These are phyloP conservation scores for Mesopsocus fuscifrons DNA, from an alignment of 2,888 invertebrate species.

Conservation along the genomic window DNA sequence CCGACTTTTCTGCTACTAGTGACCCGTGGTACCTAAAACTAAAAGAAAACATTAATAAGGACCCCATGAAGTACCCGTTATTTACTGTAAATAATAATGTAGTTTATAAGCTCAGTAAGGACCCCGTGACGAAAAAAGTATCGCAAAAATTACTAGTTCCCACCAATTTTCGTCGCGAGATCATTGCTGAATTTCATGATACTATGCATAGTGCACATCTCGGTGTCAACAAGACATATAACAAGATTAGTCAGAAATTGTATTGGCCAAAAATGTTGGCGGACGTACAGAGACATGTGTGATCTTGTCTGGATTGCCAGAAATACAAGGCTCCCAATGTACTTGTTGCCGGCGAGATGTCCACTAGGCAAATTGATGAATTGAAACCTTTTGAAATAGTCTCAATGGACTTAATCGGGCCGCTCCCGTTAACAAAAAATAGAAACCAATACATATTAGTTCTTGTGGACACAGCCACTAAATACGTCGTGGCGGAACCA, in stretches of 20 bases:
- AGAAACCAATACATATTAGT: slow-evolving; percentile 17
- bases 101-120: too few relatives aligned
- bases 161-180: not conserved
- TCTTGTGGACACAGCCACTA: slow-evolving; percentile 18
- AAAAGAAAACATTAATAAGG: too few relatives aligned
- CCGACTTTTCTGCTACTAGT: too few relatives aligned
- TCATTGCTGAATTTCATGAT: not conserved
- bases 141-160: not conserved
- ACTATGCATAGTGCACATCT: not conserved
- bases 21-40: too few relatives aligned
- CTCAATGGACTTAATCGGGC: slow-evolving; percentile 12
- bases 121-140: too few relatives aligned
- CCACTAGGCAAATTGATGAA: slow-evolving; percentile 10
- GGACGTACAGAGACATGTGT: slow-evolving; percentile 15
- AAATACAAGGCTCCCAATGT: slow-evolving; percentile 12
- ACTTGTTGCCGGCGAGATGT: slow-evolving; percentile 11
- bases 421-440: slow-evolving; percentile 14
- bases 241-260: slow-evolving; percentile 10
- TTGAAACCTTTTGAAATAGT: not conserved
- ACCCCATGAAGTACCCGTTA: too few relatives aligned
- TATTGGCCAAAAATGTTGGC: slow-evolving; percentile 17
- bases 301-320: slow-evolving; percentile 15
- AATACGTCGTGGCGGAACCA: slow-evolving; percentile 17
- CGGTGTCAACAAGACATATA: slow-evolving; percentile 6
- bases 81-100: too few relatives aligned